phyloP scores from a whole-genome alignment of 2,888 invertebrate species.

The Carabus problematicus region DNA sequence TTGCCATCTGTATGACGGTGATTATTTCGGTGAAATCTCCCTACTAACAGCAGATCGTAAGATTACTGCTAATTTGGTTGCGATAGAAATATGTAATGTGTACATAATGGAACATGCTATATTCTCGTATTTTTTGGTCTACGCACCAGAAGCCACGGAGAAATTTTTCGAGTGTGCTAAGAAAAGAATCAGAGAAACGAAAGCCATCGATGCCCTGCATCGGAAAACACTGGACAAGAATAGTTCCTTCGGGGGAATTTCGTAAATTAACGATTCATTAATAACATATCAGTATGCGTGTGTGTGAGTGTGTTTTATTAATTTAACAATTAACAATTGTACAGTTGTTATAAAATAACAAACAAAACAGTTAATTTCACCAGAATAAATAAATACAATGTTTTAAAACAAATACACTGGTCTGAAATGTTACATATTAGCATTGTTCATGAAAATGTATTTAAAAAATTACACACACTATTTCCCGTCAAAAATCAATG shows the following conservation, averaged over 20 bases:
- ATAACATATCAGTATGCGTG: too few species aligned
- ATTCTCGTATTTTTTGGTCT: background rate
- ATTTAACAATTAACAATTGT: too few species aligned
- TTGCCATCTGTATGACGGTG: slow-evolving; percentile 60
- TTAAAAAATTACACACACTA: background rate
- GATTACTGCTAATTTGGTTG: slow-evolving; percentile 57
- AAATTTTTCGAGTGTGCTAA: slow-evolving; percentile 5
- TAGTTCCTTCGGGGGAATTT: too few species aligned
- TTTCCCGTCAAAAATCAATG: background rate
- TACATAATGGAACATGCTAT: slow-evolving; percentile 50
- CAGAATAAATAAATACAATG: too few species aligned
- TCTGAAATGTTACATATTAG: too few species aligned
- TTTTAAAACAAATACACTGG: too few species aligned
- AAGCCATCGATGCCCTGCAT: slow-evolving; percentile 7
- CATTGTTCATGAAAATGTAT: too few species aligned
- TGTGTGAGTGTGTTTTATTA: too few species aligned
- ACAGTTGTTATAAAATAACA: too few species aligned
- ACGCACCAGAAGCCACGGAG: background rate
- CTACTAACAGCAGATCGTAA: slow-evolving; percentile 57
- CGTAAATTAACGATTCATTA: too few species aligned
- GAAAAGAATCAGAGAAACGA: slow-evolving; percentile 10
- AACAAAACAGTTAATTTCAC: too few species aligned
- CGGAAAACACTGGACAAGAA: too few species aligned
- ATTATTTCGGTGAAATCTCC: slow-evolving; percentile 61
- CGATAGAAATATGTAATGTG: slow-evolving; percentile 60